Evolutionary conservation across 1,140 invertebrate species (phyloP).

Genomic region (Drusus annulatus): DNA sequence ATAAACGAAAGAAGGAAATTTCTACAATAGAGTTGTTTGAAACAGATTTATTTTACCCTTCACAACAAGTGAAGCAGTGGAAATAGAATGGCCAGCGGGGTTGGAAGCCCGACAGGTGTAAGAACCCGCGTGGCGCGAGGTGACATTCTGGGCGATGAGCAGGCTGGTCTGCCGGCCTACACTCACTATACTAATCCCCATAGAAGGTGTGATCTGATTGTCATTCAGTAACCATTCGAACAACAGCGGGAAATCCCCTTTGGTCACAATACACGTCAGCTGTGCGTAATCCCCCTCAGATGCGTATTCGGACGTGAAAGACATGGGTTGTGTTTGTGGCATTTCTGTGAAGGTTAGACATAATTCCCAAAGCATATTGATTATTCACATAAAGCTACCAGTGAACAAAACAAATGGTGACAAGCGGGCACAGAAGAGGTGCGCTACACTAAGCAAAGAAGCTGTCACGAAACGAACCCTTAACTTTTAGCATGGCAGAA

Average conservation of each 20-base stretch:
- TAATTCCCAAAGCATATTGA: conserved; percentile 36
- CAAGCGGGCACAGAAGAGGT: conserved; percentile 45
- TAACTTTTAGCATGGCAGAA: conserved; percentile 75
- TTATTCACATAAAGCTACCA: conserved; percentile 40
- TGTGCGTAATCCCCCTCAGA: conserved; percentile 66
- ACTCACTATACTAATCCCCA: conserved; percentile 69
- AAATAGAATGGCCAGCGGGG: conserved; percentile 67
- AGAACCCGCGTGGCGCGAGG: conserved; percentile 76
- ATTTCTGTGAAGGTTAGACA: conserved; percentile 57
- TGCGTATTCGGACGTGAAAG: conserved; percentile 59
- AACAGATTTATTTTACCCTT: conserved; percentile 52
- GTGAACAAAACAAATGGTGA: conserved; percentile 34
- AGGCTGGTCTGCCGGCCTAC: conserved; percentile 73
- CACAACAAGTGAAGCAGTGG: conserved; percentile 55
- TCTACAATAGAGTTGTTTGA: conserved; percentile 12
- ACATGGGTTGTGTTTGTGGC: conserved; percentile 58
- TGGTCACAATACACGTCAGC: conserved; percentile 74
- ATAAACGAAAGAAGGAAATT: conserved; percentile 6
- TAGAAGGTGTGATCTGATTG: conserved; percentile 65
- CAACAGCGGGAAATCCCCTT: conserved; percentile 78
- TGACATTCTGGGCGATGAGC: conserved; percentile 76
- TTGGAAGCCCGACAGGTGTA: conserved; percentile 79
- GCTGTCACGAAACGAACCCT: conserved; percentile 66
- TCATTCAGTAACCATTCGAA: conserved; percentile 76
- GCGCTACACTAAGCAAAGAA: conserved; percentile 49